Evolutionary conservation across 2,888 invertebrate species (phyloP), one percentile per base, ranked within the genome.

Genomic region (Epinotia bilunana): DNA sequence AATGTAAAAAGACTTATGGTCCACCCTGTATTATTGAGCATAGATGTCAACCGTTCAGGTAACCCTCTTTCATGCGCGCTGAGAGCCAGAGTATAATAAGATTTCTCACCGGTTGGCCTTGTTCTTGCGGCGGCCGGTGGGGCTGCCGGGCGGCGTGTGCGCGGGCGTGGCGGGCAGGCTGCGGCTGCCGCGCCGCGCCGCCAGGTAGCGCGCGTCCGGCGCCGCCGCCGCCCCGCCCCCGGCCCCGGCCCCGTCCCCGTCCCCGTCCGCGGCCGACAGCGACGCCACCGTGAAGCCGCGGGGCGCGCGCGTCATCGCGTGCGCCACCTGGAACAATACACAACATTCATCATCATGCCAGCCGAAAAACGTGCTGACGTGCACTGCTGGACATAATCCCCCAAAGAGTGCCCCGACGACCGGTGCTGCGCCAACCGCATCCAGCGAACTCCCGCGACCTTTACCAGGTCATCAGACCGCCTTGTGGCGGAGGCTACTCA

Each of bases 151-250:
- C 0, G 96, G 96, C 16, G 97, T 95, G 73, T 95, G 90, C 3
- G 95, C 87, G 0, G 97, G 97, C 0, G 96, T 95, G 0, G 95
- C 95, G 0, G 97, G 97, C 77, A 97, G 88, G 23, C 97, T 97
- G 88, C 94, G 95, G 86, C 97, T 97, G 77, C 96, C 96, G 77
- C 96, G 94, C 1, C 96, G 91, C 73, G 90, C 83, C 77, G 81
- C 77, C 79, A 88, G 80, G 81, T 90, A 92, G 58, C 82, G 76
- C 11, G 83, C 81, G 55, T 86, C 82, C 13, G 87, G 84, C 23
- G 86, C 82, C 0, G 82, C 82, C 23, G 18, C 20, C 43, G 88
- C 91, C 7, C 82, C 23, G 0, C 86, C 82, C 0, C 81, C 82
- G 20, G 7, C 20, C 20, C 88, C 87, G 0, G 90, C 91, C 7